Evolutionary conservation across 2,113 vertebrate genomes (phyloP), one percentile per base, ranked within the genome.

Genomic region (Aegotheles bennettii): DNA sequence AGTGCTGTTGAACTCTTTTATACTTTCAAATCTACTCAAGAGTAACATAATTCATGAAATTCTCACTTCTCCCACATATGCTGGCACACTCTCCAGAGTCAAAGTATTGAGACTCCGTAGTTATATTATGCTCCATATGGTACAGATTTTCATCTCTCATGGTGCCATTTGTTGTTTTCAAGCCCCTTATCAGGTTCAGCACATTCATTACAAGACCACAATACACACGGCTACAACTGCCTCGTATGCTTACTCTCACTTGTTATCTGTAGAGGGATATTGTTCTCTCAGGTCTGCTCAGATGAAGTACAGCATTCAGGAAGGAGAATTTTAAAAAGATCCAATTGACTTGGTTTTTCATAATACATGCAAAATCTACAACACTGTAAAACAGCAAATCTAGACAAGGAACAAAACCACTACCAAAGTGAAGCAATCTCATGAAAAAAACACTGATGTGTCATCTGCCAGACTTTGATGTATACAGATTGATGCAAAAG

Each of bases 1-100:
- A 84, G 80, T 84, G 50, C 36, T 91, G 73, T 5, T 93, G 80
- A 96, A 95, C 77, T 92, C 65, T 89, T 96, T 92, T 83, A 53
- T 94, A 87, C 91, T 97, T 97, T 93, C 84, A 87, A 43, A 79
- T 80, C 92, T 69, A 92, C 87, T 89, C 87, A 87, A 85, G 81
- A 89, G 89, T 80, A 96, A 93, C 92, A 93, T 93, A 95, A 94
- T 96, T 96, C 90, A 94, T 86, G 90, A 93, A 94, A 94, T 83
- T 93, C 95, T 90, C 95, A 95, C 95, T 95, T 95, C 95, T 95
- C 96, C 96, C 91, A 95, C 91, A 0, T 94, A 87, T 24, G 75
- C 71, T 93, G 87, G 84, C 81, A 87, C 9, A 17, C 38, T 96
- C 93, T 70, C 89, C 65, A 65, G 93, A 91, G 87, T 54, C 54